phyloP scores from a whole-genome alignment of 2,113 vertebrate species.

The Manacus vitellinus region DNA sequence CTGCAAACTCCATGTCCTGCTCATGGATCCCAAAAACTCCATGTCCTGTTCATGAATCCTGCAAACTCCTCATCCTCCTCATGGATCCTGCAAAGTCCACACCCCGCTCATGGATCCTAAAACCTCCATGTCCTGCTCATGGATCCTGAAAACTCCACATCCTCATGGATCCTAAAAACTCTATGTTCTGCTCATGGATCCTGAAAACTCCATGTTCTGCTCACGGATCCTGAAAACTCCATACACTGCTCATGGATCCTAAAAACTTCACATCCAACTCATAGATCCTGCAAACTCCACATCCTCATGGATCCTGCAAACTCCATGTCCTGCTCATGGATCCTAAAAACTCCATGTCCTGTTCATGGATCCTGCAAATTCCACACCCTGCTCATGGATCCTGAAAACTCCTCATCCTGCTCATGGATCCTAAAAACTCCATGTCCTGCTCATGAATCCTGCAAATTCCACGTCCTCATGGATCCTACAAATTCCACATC shows the following conservation, averaged over 20 bases:
- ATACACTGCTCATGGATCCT: background rate
- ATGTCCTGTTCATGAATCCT: rapidly evolving
- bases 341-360: background rate
- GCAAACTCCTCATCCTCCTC: background rate
- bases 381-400: rapidly evolving
- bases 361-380: background rate
- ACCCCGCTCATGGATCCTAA: rapidly evolving
- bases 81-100: rapidly evolving
- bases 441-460: background rate
- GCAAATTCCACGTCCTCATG: background rate
- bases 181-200: too few species aligned
- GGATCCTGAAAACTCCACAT: background rate
- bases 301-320: background rate
- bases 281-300: rapidly evolving
- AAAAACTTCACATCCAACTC: too few species aligned
- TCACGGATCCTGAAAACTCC: background rate
- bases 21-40: background rate
- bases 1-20: background rate
- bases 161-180: background rate
- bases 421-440: background rate
- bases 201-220: background rate
- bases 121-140: background rate
- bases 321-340: rapidly evolving
- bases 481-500: background rate
- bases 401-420: rapidly evolving